A percentile compares a stretch with the other conserved stretches of the same genome.
Conservation (phyloP, 2,888 invertebrate species). For the Epistrophella euchroma region DNA sequence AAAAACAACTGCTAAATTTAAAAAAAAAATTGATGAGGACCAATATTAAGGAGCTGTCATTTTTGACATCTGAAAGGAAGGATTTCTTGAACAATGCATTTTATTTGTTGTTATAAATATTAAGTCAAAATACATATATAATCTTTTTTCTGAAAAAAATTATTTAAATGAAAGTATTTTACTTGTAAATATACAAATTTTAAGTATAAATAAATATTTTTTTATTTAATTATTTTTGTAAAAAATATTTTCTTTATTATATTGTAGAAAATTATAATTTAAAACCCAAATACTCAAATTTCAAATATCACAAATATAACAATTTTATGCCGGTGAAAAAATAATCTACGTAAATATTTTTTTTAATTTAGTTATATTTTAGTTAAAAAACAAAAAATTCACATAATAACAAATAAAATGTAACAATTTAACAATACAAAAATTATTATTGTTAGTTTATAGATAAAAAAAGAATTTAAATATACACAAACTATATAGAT, state of each 20-base stretch:
- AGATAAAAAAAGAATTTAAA: slow-evolving; percentile 33
- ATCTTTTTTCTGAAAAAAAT: slow-evolving; percentile 10
- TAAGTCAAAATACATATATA: not conserved
- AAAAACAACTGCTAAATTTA: not conserved
- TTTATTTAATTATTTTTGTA: slow-evolving; percentile 40
- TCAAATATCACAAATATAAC: slow-evolving; percentile 66
- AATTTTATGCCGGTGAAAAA: slow-evolving; percentile 65
- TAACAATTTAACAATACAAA: slow-evolving; percentile 16
- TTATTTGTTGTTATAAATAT: not conserved
- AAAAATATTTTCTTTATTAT: slow-evolving; percentile 26
- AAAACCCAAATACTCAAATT: slow-evolving; percentile 72
- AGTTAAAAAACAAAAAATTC: not conserved
- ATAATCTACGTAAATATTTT: slow-evolving; percentile 43
- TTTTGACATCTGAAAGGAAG: slow-evolving; percentile 44
- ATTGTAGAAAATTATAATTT: slow-evolving; percentile 21
- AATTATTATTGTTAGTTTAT: slow-evolving; percentile 13
- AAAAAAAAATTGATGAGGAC: slow-evolving; percentile 44
- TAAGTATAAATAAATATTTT: not conserved
- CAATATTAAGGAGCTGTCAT: slow-evolving; percentile 54
- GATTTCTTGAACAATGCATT: not conserved
- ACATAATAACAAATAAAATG: slow-evolving; percentile 6
- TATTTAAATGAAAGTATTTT: slow-evolving; percentile 12
- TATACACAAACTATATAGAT: slow-evolving; percentile 42
- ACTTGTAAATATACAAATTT: slow-evolving; percentile 47
- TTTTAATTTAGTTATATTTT: slow-evolving; percentile 34